These are phyloP conservation scores for Seriola rivoliana DNA, from an alignment of 2,113 vertebrate species.

Conservation along the genomic window DNA sequence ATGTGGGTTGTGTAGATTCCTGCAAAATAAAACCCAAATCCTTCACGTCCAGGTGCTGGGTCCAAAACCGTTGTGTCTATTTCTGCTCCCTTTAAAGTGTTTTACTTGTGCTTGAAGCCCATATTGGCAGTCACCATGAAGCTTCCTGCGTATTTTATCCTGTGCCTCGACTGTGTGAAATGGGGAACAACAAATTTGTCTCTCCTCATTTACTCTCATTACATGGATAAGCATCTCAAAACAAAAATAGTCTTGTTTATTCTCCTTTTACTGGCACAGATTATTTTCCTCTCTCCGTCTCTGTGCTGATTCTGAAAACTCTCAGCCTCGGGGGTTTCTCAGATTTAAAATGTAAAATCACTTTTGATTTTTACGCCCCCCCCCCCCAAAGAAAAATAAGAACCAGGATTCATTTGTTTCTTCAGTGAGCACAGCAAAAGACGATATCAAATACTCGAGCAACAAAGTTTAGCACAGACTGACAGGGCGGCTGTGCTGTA, in stretches of 20 bases:
- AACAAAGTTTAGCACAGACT: slow-evolving; percentile 13
- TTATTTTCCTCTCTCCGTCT: background rate
- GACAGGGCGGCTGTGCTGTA: background rate
- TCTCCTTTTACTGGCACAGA: background rate
- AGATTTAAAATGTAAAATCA: slow-evolving; percentile 3
- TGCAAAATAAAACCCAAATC: no score
- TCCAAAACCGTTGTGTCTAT: no score
- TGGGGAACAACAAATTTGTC: background rate
- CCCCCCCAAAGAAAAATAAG: background rate
- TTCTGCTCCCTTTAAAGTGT: no score
- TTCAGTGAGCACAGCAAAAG: background rate
- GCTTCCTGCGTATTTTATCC: background rate
- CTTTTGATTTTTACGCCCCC: background rate
- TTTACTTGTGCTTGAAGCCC: no score
- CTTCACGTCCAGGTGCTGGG: no score
- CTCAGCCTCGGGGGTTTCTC: background rate
- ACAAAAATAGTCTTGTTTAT: background rate
- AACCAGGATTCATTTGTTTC: slow-evolving; percentile 11
- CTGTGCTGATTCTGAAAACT: background rate
- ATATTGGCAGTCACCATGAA: background rate
- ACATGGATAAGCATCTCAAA: background rate
- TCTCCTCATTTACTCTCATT: background rate
- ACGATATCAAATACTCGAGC: background rate
- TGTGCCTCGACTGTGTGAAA: background rate
- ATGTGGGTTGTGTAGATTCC: no score